A percentile compares a stretch with the other conserved stretches of the same genome.
These are phyloP conservation scores for Leptinotarsa texana DNA, from an alignment of 1,140 invertebrate species.

Conservation along the genomic window DNA sequence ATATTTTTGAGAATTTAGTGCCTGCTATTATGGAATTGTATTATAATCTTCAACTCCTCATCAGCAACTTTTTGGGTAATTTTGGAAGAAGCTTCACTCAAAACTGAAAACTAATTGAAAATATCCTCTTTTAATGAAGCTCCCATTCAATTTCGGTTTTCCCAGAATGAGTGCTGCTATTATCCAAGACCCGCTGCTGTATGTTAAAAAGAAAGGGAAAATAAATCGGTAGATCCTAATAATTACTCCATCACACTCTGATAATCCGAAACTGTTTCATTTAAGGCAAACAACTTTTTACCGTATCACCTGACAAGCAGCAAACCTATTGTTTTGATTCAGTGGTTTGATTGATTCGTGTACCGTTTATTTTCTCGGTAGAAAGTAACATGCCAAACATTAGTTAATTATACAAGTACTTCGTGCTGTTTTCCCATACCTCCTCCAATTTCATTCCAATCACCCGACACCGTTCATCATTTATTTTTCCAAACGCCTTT, in stretches of 20 bases:
- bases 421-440: background rate
- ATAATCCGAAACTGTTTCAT: background rate
- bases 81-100: too few relatives aligned
- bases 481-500: slow-evolving; percentile 6
- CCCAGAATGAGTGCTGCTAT: too few relatives aligned
- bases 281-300: background rate
- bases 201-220: too few relatives aligned
- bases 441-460: background rate
- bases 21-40: too few relatives aligned
- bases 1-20: too few relatives aligned
- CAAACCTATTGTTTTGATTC: slow-evolving; percentile 3
- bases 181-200: too few relatives aligned
- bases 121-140: too few relatives aligned
- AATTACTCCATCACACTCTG: background rate
- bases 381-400: background rate
- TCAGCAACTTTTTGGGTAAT: too few relatives aligned
- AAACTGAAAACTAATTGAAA: too few relatives aligned
- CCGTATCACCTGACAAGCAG: background rate
- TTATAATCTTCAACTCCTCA: too few relatives aligned
- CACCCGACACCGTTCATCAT: background rate
- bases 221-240: background rate
- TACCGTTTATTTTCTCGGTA: background rate
- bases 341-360: slow-evolving; percentile 6
- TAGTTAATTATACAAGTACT: background rate
- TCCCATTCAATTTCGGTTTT: too few relatives aligned